Conservation (phyloP, 2,888 invertebrate genomes). For the Epirrhoe alternata region DNA sequence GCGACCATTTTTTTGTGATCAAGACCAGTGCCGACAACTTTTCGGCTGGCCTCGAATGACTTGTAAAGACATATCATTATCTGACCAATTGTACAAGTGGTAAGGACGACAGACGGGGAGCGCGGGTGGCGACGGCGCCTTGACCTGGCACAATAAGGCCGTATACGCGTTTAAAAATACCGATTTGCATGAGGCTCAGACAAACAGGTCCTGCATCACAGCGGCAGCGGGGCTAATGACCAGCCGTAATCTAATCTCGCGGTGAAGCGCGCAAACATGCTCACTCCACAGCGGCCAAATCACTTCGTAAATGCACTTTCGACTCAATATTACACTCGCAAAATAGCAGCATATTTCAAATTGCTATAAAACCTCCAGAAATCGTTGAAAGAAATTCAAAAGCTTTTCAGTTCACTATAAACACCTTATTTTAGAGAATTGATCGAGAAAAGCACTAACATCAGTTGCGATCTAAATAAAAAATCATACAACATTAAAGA, state of each 20-base stretch:
- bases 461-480: conserved; percentile 6
- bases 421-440: neutral
- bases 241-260: conserved; percentile 76
- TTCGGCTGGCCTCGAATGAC: conserved; percentile 39
- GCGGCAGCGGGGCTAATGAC: conserved; percentile 70
- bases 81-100: conserved; percentile 32
- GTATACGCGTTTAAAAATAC: conserved; percentile 42
- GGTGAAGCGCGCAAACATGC: conserved; percentile 54
- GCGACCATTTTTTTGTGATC: conserved; percentile 40
- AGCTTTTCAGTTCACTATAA: neutral
- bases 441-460: neutral
- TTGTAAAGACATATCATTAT: conserved; percentile 40
- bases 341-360: conserved; percentile 5
- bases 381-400: neutral
- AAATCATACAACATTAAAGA: conserved; percentile 17
- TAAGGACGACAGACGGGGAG: conserved; percentile 19
- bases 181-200: conserved; percentile 55
- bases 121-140: conserved; percentile 33
- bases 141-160: conserved; percentile 44
- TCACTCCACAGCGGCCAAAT: conserved; percentile 53
- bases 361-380: neutral
- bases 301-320: conserved; percentile 42
- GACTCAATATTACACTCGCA: conserved; percentile 11
- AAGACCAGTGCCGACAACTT: conserved; percentile 38
- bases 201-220: conserved; percentile 65